These are phyloP conservation scores for Drosophila acutilabella DNA, from an alignment of 2,888 invertebrate genomes.

Conservation along the genomic window DNA sequence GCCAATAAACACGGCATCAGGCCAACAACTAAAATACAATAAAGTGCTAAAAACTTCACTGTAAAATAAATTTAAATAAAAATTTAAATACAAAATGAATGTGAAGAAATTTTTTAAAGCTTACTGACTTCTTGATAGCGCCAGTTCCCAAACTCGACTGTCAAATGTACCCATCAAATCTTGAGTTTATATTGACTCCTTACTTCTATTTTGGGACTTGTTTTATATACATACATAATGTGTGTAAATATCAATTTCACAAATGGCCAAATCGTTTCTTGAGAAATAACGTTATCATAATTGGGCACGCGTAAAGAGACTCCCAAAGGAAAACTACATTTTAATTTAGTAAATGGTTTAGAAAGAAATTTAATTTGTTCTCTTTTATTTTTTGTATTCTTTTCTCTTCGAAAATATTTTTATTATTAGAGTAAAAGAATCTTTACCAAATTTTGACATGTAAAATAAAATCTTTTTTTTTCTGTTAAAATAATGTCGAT, in stretches of 20 bases:
- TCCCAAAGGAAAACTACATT: conserved; percentile 47
- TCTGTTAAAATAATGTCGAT: too few species aligned
- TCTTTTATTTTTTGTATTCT: neutral
- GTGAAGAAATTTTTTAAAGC: neutral
- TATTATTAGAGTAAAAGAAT: too few species aligned
- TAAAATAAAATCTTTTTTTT: too few species aligned
- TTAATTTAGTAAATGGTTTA: conserved; percentile 53
- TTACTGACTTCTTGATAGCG: conserved; percentile 56
- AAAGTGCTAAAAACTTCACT: conserved; percentile 44
- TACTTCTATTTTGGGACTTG: conserved; percentile 20
- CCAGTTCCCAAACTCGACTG: conserved; percentile 42
- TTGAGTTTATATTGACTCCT: conserved; percentile 59
- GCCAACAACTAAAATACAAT: conserved; percentile 30
- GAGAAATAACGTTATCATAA: conserved; percentile 48
- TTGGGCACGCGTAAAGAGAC: conserved; percentile 56
- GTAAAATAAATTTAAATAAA: neutral
- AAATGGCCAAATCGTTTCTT: conserved; percentile 54
- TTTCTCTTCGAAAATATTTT: too few species aligned
- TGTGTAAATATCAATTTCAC: conserved; percentile 15
- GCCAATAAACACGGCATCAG: conserved; percentile 20
- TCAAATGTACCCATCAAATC: neutral
- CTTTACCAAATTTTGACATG: too few species aligned
- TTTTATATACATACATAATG: conserved; percentile 16
- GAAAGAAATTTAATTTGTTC: conserved; percentile 13
- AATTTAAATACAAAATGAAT: neutral